These are phyloP conservation scores for Podabrus alpinus DNA, from an alignment of 2,888 invertebrate species.

Conservation along the genomic window DNA sequence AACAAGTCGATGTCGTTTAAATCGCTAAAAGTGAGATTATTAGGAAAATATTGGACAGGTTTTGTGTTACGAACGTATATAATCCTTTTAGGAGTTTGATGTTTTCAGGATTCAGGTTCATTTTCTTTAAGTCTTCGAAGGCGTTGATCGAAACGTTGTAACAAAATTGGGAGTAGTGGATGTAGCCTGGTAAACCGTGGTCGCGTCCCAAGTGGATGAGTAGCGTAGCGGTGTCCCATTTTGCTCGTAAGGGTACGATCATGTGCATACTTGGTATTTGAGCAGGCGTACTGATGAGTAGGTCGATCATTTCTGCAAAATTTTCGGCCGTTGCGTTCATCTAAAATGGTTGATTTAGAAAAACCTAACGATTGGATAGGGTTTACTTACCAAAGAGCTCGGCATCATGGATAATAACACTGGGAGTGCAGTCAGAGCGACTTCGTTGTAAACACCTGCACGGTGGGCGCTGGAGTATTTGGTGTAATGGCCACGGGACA, in stretches of 20 bases:
- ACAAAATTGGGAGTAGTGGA: slow-evolving; percentile 70
- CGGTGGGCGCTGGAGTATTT: slow-evolving; percentile 82
- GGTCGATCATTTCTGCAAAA: slow-evolving; percentile 60
- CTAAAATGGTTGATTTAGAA: slow-evolving; percentile 50
- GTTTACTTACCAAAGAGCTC: slow-evolving; percentile 62
- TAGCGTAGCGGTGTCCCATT: slow-evolving; percentile 57
- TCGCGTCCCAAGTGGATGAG: slow-evolving; percentile 72
- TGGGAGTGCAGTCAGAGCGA: slow-evolving; percentile 74
- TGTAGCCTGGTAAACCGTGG: slow-evolving; percentile 79
- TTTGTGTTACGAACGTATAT: slow-evolving; percentile 61
- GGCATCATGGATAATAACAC: slow-evolving; percentile 79
- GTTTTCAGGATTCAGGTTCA: slow-evolving; percentile 62
- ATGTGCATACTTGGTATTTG: slow-evolving; percentile 64
- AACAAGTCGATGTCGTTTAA: slow-evolving; percentile 84
- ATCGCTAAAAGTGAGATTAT: slow-evolving; percentile 53
- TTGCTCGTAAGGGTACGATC: slow-evolving; percentile 49
- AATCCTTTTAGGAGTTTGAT: slow-evolving; percentile 68
- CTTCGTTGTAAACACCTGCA: slow-evolving; percentile 78
- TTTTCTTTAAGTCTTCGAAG: slow-evolving; percentile 63
- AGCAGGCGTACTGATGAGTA: slow-evolving; percentile 68
- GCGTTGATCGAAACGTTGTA: slow-evolving; percentile 52
- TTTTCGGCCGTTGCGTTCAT: slow-evolving; percentile 60
- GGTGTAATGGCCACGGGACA: slow-evolving; percentile 72
- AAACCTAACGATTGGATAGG: not conserved
- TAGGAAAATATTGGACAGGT: not conserved